Evolutionary conservation across 2,797 vertebrate species (phyloP).

Genomic region (Emys orbicularis): DNA sequence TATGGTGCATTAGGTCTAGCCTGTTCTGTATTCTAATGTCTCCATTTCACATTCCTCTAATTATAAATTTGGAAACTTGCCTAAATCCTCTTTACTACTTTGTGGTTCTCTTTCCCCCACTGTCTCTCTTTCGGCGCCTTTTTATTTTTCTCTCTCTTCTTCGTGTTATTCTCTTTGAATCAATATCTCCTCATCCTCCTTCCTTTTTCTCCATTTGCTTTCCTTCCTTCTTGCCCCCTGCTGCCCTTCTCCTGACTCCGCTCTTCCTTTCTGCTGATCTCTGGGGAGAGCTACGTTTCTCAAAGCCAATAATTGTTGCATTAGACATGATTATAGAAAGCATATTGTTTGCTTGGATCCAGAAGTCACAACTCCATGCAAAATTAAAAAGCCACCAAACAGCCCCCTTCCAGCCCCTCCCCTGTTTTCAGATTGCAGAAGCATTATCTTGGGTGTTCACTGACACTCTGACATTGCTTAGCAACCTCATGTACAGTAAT

Average conservation of each 20-base stretch:
- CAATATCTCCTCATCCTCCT: neutral
- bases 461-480: slow-evolving; percentile 58
- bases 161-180: neutral
- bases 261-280: neutral
- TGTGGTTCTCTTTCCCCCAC: fast-evolving
- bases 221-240: neutral
- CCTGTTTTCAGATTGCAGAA: neutral
- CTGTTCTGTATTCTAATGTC: neutral
- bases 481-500: slow-evolving; percentile 56
- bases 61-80: neutral
- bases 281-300: neutral
- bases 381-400: neutral
- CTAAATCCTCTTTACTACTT: neutral
- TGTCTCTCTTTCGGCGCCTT: neutral
- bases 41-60: neutral
- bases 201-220: neutral
- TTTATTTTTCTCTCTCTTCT: fast-evolving
- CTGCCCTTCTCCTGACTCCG: fast-evolving
- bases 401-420: neutral
- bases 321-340: fast-evolving
- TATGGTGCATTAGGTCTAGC: neutral
- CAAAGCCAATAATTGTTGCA: fast-evolving
- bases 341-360: neutral
- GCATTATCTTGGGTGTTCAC: neutral
- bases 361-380: neutral